Evolutionary conservation across 2,113 vertebrate species (phyloP), one percentile per base, ranked within the genome.

Genomic region (Lonchura striata): DNA sequence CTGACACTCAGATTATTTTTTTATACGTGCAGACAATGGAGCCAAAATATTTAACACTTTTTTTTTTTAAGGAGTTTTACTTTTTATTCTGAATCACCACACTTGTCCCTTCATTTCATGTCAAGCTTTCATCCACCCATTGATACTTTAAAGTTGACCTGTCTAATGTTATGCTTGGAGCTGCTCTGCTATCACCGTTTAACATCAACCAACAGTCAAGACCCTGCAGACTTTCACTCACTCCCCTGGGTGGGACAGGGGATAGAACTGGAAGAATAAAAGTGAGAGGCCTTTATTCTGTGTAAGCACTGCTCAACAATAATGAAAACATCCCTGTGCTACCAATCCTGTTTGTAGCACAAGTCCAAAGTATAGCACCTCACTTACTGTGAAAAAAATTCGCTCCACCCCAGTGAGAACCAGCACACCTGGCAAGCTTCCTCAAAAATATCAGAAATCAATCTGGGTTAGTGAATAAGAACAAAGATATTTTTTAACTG

Each of bases 181-280:
- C 16, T 76, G 39, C 19, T 12, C 10, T 25, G 12, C 13, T 79
- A 6, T 22, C 2, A 1, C 5, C 2, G 30, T 68, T 47, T 17
- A n/a, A 75, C 23, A 39, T 10, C 53, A 88, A 17, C 10, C 11
- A 66, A 47, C 16, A 60, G 20, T 13, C 78, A 68, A 75, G 28
- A 20, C 14, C 15, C 42, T 0, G 0, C 31, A 80, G 50, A 35
- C 11, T 15, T n/a, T 47, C 14, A 7, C 28, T 75, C 20, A 18
- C 17, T 53, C 7, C 3, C 11, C 14, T 68, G 41, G 17, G 6
- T 41, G 14, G 47, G 24, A 47, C 39, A 15, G 15, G 61, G 14
- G 9, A 35, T 30, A 27, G 16, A 61, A 27, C 8, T 31, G n/a
- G n/a, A 41, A 35, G 24, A 17, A 7, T 15, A 35, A 30, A 53